phyloP scores from a whole-genome alignment of 2,888 invertebrate genomes.

The Lamellibrachia satsuma region DNA sequence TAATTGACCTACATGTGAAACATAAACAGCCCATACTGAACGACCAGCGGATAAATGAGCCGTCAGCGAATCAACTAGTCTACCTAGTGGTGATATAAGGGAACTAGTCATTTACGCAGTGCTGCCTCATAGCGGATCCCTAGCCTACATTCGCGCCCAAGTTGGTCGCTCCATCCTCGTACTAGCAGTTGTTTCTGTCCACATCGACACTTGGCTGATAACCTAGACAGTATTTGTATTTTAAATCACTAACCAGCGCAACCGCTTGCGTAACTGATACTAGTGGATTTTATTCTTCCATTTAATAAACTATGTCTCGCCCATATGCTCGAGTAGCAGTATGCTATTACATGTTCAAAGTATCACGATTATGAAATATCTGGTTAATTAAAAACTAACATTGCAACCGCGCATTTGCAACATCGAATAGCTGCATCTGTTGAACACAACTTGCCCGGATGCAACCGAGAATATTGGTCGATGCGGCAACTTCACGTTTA shows the following conservation, averaged over 20 bases:
- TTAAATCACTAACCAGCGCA: background rate
- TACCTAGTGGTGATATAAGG: too few species aligned
- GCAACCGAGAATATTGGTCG: background rate
- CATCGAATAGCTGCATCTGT: background rate
- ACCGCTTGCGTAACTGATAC: background rate
- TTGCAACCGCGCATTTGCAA: background rate
- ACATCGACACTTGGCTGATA: background rate
- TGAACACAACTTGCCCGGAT: background rate
- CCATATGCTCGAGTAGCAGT: background rate
- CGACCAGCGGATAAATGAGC: background rate
- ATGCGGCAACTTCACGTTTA: background rate
- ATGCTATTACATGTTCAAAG: background rate
- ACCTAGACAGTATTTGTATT: background rate
- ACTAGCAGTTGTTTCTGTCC: too few species aligned
- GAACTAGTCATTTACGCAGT: too few species aligned
- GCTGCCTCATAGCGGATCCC: too few species aligned
- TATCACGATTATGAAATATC: background rate
- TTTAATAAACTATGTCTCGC: background rate
- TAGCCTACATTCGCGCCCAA: too few species aligned
- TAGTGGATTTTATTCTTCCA: background rate
- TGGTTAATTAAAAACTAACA: background rate
- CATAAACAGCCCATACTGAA: background rate
- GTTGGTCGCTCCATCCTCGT: too few species aligned
- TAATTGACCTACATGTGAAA: background rate
- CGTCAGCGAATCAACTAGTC: background rate